Base-by-base conservation (phyloP, 2,113 vertebrate genomes). In the Haemorhous mexicanus region DNA sequence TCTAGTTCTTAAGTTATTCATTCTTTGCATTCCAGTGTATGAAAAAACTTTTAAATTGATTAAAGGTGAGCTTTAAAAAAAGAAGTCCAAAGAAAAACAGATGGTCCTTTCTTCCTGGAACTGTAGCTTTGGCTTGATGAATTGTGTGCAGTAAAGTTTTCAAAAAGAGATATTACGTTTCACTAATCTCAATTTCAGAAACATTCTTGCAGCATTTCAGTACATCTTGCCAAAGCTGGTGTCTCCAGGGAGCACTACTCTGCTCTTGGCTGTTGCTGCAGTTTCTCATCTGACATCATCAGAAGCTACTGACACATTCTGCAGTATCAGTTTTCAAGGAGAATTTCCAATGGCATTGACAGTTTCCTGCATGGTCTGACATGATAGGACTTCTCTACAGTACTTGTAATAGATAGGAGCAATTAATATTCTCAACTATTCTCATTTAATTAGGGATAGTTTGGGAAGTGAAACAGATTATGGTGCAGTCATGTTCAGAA, bases 141-240 rank as follows among this genome's bases (percentile, higher is more conserved):
- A 94, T 96, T 33, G 73, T 86, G 63, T 47, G 74, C 91, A 89
- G 70, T 80, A 77, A 93, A 91, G 82, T 94, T 95, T 95, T 93
- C 78, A 77, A 3, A 88, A 85, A 79, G 82, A 73, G 69, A 67
- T 91, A 86, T 90, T 94, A 86, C 9, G 0, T 95, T 95, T 95
- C 96, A 93, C 70, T 78, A 88, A 89, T 93, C 83, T 94, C 83
- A 78, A 59, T 92, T 94, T 91, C 91, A 94, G 95, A 95, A 95
- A 91, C 69, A 63, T 88, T 94, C 84, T 90, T 95, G 58, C 69
- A 79, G 66, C 26, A 1, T 93, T 95, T 87, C 61, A 56, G 87
- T 66, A 41, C 46, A 59, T 82, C 63, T 94, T 92, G 94, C 90
- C 94, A 94, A 66, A 69, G 63, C 15, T 62, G 58, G 44, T 0